A percentile compares a stretch with the other conserved stretches of the same genome.
Conservation (phyloP, 2,888 invertebrate genomes). For the Lasioglossum zephyrum region DNA sequence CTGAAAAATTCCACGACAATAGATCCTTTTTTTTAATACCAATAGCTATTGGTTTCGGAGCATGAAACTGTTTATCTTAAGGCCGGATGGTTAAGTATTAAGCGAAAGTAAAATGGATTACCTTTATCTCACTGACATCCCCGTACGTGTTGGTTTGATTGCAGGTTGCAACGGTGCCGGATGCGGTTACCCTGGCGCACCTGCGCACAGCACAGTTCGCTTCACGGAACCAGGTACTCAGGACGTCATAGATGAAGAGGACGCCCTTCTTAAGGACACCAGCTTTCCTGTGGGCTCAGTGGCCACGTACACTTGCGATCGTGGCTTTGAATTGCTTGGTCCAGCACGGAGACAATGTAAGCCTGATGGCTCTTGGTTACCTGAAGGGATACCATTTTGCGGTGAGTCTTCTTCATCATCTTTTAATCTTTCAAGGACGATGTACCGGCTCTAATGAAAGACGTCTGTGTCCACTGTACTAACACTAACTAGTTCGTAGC, state of each 20-base stretch:
- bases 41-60: neutral
- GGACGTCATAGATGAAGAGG: slow-evolving; percentile 83
- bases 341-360: slow-evolving; percentile 92
- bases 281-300: slow-evolving; percentile 87
- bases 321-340: slow-evolving; percentile 96
- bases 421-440: neutral
- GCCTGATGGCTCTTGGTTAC: slow-evolving; percentile 91
- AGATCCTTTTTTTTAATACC: too few relatives aligned
- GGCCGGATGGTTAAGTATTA: neutral
- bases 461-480: neutral
- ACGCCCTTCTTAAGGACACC: slow-evolving; percentile 85
- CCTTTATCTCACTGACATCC: neutral
- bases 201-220: slow-evolving; percentile 93
- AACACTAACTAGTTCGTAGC: neutral
- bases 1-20: too few relatives aligned
- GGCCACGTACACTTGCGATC: slow-evolving; percentile 94
- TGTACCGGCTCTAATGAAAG: neutral
- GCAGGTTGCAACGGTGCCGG: slow-evolving; percentile 73
- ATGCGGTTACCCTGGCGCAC: slow-evolving; percentile 95
- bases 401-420: slow-evolving; percentile 88
- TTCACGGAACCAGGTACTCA: slow-evolving; percentile 86
- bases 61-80: neutral
- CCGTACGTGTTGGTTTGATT: slow-evolving; percentile 27
- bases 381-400: slow-evolving; percentile 97
- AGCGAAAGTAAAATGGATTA: neutral